Evolutionary conservation across 2,113 vertebrate genomes (phyloP).

Genomic region (Donacobius atricapilla): DNA sequence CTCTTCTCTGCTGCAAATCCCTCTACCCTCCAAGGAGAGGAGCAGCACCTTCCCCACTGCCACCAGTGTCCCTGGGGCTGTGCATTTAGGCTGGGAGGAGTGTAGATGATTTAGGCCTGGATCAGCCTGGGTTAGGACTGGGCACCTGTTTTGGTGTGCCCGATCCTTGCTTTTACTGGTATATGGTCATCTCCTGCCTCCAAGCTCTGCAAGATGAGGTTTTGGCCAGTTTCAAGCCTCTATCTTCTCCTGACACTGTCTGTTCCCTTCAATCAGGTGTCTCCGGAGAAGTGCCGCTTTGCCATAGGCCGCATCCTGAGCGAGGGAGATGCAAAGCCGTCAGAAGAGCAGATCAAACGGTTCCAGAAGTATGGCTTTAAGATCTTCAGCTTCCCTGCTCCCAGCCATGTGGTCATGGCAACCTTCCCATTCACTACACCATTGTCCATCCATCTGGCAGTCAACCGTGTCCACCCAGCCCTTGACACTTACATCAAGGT

Average conservation of each 20-base stretch:
- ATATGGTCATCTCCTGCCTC: not conserved
- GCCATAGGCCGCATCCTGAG: slow-evolving; percentile 89
- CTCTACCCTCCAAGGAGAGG: not conserved
- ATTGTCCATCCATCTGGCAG: slow-evolving; percentile 80
- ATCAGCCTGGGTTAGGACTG: not conserved
- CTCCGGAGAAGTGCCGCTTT: slow-evolving; percentile 79
- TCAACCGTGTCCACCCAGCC: slow-evolving; percentile 83
- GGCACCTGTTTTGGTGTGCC: not conserved
- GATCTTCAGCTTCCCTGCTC: slow-evolving; percentile 87
- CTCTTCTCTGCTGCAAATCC: not conserved
- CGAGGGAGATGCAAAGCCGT: slow-evolving; percentile 79
- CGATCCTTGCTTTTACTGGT: not conserved
- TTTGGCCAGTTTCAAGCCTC: not conserved
- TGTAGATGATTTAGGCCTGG: not conserved
- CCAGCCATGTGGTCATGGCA: slow-evolving; percentile 86
- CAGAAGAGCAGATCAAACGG: slow-evolving; percentile 78
- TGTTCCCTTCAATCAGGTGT: slow-evolving; percentile 68
- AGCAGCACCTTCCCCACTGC: not conserved
- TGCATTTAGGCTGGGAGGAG: not conserved
- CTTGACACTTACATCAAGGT: slow-evolving; percentile 89
- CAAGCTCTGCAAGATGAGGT: not conserved
- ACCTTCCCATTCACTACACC: slow-evolving; percentile 82
- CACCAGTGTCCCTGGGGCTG: no score
- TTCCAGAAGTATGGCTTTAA: slow-evolving; percentile 89
- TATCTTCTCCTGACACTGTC: not conserved